These are phyloP conservation scores for Ophraella communa DNA, from an alignment of 2,888 invertebrate species.

Conservation along the genomic window DNA sequence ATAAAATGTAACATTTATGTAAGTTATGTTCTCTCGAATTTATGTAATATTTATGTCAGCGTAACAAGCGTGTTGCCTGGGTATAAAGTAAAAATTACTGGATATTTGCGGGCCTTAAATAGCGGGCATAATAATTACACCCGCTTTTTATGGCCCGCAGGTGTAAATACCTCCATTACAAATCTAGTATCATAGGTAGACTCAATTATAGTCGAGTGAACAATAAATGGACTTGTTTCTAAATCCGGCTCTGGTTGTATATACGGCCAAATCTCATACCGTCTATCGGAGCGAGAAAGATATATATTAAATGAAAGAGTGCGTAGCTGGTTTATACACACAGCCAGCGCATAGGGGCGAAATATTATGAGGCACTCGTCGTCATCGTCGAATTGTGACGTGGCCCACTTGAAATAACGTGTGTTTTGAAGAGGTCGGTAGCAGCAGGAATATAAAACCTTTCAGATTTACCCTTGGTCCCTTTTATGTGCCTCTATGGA, in stretches of 20 bases:
- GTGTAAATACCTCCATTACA: too few species aligned
- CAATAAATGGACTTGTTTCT: background rate
- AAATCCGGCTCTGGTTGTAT: background rate
- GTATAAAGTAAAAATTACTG: too few species aligned
- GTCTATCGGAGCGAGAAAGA: background rate
- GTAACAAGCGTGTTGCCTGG: too few species aligned
- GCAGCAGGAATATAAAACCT: slow-evolving; percentile 38
- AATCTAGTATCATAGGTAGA: too few species aligned
- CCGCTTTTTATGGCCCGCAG: too few species aligned
- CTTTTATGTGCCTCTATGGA: slow-evolving; percentile 26
- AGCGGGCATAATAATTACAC: too few species aligned
- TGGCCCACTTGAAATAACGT: slow-evolving; percentile 54
- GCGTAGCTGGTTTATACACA: slow-evolving; percentile 1
- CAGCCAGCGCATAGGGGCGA: slow-evolving; percentile 21
- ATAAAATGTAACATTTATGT: too few species aligned
- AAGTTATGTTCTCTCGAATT: too few species aligned
- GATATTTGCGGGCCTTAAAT: too few species aligned
- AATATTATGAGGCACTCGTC: slow-evolving; percentile 35
- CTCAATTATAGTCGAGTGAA: background rate
- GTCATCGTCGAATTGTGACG: slow-evolving; percentile 46
- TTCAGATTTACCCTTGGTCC: slow-evolving; percentile 30
- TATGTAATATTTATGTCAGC: too few species aligned
- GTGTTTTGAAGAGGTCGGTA: slow-evolving; percentile 53
- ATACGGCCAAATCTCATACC: background rate
- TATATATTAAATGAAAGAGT: slow-evolving; percentile 5